phyloP scores from a whole-genome alignment of 2,113 vertebrate genomes.

The Gnathonemus longibarbis region DNA sequence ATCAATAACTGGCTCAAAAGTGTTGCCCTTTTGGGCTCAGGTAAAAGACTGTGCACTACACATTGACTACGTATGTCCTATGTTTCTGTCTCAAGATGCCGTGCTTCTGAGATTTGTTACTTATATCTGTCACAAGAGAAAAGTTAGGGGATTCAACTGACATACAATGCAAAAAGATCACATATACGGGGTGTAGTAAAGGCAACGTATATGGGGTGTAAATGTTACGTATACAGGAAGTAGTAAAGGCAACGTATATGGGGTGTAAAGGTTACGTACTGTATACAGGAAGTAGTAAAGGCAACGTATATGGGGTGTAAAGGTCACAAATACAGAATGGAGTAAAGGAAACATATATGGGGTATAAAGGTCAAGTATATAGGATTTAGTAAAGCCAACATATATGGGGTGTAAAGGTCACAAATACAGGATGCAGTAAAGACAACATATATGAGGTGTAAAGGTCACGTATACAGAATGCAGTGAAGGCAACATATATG shows the following conservation, averaged over 20 bases:
- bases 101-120: not conserved
- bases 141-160: not conserved
- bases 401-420: not conserved
- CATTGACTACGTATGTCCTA: not conserved
- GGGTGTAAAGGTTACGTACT: too few relatives aligned
- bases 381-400: fast-evolving
- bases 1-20: not conserved
- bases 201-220: too few relatives aligned
- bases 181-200: not conserved
- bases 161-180: not conserved
- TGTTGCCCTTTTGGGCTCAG: not conserved
- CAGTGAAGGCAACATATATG: not conserved
- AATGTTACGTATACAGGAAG: too few relatives aligned
- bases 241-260: too few relatives aligned
- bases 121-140: not conserved
- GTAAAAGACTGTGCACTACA: not conserved
- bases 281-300: too few relatives aligned
- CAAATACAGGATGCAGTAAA: too few relatives aligned
- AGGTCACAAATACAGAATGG: not conserved
- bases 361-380: not conserved
- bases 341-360: not conserved
- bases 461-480: fast-evolving
- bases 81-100: not conserved
- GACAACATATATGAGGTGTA: too few relatives aligned
- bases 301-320: not conserved